Evolutionary conservation across 2,888 invertebrate genomes (phyloP).

Genomic region (Macrosiphum euphorbiae): DNA sequence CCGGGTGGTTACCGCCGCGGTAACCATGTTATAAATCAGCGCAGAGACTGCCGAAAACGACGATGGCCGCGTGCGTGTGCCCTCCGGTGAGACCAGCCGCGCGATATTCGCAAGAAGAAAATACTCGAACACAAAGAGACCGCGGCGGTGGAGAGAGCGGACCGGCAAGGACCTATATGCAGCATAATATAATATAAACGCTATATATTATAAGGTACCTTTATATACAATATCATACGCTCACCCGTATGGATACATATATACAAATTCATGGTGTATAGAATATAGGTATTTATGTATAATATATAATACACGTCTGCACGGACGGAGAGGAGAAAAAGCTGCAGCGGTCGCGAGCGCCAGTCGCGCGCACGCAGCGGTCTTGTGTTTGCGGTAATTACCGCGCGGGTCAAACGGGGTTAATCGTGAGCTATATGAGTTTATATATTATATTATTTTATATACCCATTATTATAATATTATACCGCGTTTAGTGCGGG

Average conservation of each 20-base stretch:
- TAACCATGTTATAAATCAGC: not conserved
- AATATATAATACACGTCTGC: too few species aligned
- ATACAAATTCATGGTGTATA: not conserved
- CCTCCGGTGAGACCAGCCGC: not conserved
- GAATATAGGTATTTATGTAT: not conserved
- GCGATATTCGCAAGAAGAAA: conserved; percentile 1
- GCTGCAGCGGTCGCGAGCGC: not conserved
- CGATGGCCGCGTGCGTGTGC: not conserved
- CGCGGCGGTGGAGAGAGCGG: not conserved
- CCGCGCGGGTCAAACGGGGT: conserved; percentile 52
- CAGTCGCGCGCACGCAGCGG: conserved; percentile 39
- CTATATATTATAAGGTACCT: not conserved
- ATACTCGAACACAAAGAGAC: not conserved
- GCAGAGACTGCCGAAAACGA: not conserved
- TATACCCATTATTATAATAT: not conserved
- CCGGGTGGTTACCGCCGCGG: not conserved
- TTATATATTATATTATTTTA: not conserved
- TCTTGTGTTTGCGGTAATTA: conserved; percentile 52
- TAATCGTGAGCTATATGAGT: conserved; percentile 50
- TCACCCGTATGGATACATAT: not conserved
- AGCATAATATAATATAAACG: not conserved
- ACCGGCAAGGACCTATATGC: not conserved
- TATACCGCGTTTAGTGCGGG: conserved; percentile 25
- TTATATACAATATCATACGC: not conserved
- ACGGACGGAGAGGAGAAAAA: not conserved